Base-by-base conservation (phyloP, 2,888 invertebrate species). In the Erpobdella octoculata region DNA sequence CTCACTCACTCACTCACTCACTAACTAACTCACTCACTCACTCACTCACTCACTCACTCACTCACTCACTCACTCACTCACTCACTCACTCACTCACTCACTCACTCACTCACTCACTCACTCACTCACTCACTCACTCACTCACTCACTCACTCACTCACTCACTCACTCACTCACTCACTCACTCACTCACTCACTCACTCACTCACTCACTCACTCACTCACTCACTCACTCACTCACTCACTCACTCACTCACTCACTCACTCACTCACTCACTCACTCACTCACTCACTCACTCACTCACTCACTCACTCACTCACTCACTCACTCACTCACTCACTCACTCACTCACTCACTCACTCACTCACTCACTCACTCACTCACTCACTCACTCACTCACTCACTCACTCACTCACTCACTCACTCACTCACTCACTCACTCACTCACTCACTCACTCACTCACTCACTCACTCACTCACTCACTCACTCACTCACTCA, bases 251-350 rank as follows among this genome's bases (percentile, higher is more conserved):
- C 46, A 31, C 67, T 31, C 58, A 65, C 70, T 28, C 59, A 69
- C 46, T 67, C 68, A 58, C 46, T 67, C 68, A 8, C 46, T 67
- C 68, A 9, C 46, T 67, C 37, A 62, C 18, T 69, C 64, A 18
- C 37, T 71, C 64, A 15, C 36, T 71, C 64, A 21, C 37, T 71
- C 71, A 38, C 38, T 71, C 71, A 36, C 38, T 71, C 71, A 67
- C 8, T 71, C 65, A 36, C 38, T 71, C 71, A 67, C 64, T 71
- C 38, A 36, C 64, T 71, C 66, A 67, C 64, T 71, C 65, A 67
- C 64, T 70, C 71, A 67, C 38, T 71, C 62, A 35, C 64, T 71
- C 71, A 67, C 64, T 70, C 71, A 67, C 64, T 70, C 71, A 67
- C 38, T 71, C 35, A 35, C 38, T 71, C 71, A 35, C 38, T 67